phyloP scores from a whole-genome alignment of 2,113 vertebrate species.

The Panthera tigris region DNA sequence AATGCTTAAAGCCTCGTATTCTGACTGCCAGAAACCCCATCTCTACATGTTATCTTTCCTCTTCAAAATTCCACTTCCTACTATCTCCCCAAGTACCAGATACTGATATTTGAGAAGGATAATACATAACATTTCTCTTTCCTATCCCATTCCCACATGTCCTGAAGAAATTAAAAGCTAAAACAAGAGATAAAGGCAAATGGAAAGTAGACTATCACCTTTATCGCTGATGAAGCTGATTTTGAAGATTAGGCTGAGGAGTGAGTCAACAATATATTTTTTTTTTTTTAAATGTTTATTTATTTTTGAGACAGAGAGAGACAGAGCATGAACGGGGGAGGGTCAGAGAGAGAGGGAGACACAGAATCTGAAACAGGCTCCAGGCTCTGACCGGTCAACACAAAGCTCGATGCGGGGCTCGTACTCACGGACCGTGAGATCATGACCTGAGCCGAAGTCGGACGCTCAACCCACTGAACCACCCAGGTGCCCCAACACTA shows the following conservation, averaged over 20 bases:
- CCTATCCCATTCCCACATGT: not conserved
- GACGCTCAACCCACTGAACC: no score
- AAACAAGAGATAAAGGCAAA: not conserved
- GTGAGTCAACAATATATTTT: not conserved
- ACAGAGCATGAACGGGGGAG: no score
- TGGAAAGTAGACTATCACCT: not conserved
- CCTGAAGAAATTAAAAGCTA: constrained; percentile 22
- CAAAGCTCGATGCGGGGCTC: no score
- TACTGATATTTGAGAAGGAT: not conserved
- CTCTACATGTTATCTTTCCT: not conserved
- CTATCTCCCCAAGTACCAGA: not conserved
- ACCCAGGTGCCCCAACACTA: not conserved
- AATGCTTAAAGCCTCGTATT: not conserved
- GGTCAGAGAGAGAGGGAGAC: no score
- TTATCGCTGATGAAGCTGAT: not conserved
- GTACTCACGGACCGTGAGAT: no score
- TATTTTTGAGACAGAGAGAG: no score
- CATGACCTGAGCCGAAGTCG: no score
- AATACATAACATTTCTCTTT: not conserved
- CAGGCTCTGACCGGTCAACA: no score
- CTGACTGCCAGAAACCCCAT: not conserved
- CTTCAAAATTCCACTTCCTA: not conserved
- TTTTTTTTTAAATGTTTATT: no score
- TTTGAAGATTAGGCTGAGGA: not conserved
- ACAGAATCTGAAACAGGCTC: no score